Evolutionary conservation across 2,113 vertebrate genomes (phyloP), one percentile per base, ranked within the genome.

Genomic region (Notarius lentiginosus): DNA sequence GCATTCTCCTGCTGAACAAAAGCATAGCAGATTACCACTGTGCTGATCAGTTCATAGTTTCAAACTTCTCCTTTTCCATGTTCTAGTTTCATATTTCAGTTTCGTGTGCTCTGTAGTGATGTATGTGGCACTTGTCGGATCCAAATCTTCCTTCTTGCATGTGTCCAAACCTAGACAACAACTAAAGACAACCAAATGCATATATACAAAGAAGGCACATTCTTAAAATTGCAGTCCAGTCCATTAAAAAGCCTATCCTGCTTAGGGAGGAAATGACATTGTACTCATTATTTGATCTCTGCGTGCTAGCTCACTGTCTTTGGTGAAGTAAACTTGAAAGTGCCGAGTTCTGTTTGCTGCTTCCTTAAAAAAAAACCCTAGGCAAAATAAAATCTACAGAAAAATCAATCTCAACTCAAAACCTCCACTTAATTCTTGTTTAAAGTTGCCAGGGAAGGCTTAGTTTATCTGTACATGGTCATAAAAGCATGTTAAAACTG

Each of bases 171-270:
- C 93, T 95, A 93, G 95, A 96, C 95, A 94, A 96, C 95, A 94
- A 96, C 94, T 87, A 83, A 88, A 89, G 76, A 92, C 95, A 96
- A 91, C 94, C 96, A 94, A 96, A 97, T 96, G 95, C 93, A 96
- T 96, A 97, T 96, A 94, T 96, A 98, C 94, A 97, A 97, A 98
- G 97, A 98, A 99, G 97, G 97, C 97, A 99, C 97, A 96, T 97
- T 96, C 96, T 97, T 95, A 96, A 97, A 97, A 97, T 96, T 95
- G 96, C 96, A 96, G 94, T 95, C 94, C 95, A 94, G 94, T 96
- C 96, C 95, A 95, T 96, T 95, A 96, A 91, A 96, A 96, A 91
- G 94, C 96, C 96, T 92, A 94, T 94, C 95, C 95, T 92, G 95
- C 94, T 95, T 95, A 95, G 95, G 96, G 94, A 96, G 92, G 96